Evolutionary conservation across 2,797 vertebrate genomes (phyloP), one percentile per base, ranked within the genome.

Genomic region (Paramormyrops hopkinsi): DNA sequence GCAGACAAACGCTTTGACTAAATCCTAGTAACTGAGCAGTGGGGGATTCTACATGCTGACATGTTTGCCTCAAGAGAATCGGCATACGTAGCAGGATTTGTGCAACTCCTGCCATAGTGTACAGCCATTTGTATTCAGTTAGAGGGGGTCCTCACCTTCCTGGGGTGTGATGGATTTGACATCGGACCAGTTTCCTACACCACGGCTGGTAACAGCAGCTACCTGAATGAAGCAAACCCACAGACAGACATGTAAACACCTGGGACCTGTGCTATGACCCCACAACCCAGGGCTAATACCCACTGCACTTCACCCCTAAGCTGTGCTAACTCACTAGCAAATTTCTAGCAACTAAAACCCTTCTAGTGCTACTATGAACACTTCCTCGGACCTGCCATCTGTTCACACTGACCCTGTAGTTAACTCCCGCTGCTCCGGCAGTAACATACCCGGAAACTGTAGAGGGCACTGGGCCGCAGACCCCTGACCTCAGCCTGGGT

Each of bases 161-260:
- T 94, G 87, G 1, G 97, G 97, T 84, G 94, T 97, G 88, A 99
- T 97, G 91, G 97, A 97, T 93, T 98, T 99, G 33, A 96, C 92
- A 83, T 97, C 97, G 0, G 97, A 97, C 98, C 98, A 99, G 87
- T 98, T 98, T 56, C 98, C 98, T 9, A 98, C 95, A 3, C 98
- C 98, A 90, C 97, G 96, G 92, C 97, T 97, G 82, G 98, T 99
- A 73, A 99, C 97, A 0, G 98, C 98, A 88, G 98, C 97, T 93
- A 99, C 98, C 98, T 99, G 94, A 11, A 62, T 29, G 56, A 37
- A 93, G 33, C 89, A 87, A 44, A 83, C 44, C 85, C 6, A 87
- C 48, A 87, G 29, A 59, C n/a, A 44, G 1, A 41, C 37, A 19
- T n/a, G 25, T 59, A 11, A 53, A 65, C 14, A 82, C 41, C 76